Percentiles rank a stretch among this genome's conserved stretches.
These are phyloP conservation scores for Eulacestoma nigropectus DNA, from an alignment of 2,113 vertebrate species.

Conservation along the genomic window DNA sequence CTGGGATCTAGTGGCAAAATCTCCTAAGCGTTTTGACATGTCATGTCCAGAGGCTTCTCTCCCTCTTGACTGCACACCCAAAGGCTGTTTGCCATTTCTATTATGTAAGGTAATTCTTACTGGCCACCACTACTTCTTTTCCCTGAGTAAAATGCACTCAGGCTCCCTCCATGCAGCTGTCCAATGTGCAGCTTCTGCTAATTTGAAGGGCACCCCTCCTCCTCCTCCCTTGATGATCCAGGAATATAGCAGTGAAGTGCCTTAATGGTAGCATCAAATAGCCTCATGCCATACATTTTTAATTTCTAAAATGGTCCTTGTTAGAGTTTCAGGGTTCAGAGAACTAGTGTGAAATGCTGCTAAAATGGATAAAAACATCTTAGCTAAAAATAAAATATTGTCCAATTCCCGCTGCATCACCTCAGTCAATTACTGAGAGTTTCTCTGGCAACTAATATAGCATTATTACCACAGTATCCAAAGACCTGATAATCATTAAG, in stretches of 20 bases:
- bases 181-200: background rate
- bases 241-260: background rate
- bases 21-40: background rate
- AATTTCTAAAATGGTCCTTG: slow-evolving; percentile 18
- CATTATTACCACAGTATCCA: background rate
- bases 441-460: background rate
- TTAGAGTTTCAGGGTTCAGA: background rate
- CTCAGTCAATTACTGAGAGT: background rate
- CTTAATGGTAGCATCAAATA: slow-evolving; percentile 47
- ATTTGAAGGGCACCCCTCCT: background rate
- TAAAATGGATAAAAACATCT: background rate
- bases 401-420: background rate
- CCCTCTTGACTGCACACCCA: background rate
- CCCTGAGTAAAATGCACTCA: background rate
- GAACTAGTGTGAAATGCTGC: background rate
- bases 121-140: background rate
- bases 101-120: background rate
- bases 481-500: background rate
- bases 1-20: background rate
- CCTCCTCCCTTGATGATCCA: slow-evolving; percentile 5
- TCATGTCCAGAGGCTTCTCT: background rate
- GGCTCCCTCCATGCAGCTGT: background rate
- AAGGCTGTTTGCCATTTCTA: background rate
- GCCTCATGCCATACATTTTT: slow-evolving; percentile 42
- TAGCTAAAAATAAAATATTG: background rate